Base-by-base conservation (phyloP, 2,113 vertebrate genomes). In the Lamprologus lemairii region DNA sequence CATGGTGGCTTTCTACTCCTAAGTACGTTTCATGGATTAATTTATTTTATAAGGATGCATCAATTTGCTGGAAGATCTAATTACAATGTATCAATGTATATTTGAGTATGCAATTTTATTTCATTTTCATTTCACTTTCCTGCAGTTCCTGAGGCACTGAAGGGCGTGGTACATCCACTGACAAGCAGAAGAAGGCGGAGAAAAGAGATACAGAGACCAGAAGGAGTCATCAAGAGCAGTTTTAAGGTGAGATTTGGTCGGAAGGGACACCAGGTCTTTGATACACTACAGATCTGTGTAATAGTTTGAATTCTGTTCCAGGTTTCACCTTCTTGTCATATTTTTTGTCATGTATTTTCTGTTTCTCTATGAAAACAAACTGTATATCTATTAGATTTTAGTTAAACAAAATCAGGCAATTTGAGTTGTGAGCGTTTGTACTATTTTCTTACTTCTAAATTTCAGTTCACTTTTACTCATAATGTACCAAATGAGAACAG, bases 61-160 rank as follows among this genome's bases (percentile, higher is more conserved):
- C 33, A 37, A 12, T 65, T 12, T 37, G 6, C 60, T 37, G 60
- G 60, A 37, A 37, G 33, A 65, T 65, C 60, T 65, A 65, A 37
- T 65, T 65, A 37, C 60, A 37, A 37, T 37, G 31, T 37, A 65
- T 37, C 10, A 37, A 65, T 65, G 19, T 21, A 13, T 65, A 65
- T 65, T 65, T 65, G 60, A 65, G 60, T 65, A 37, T 65, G 33
- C 10, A 37, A 19, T 11, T 63, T 33, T n/a, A 13, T 65, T n/a
- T 65, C 31, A 35, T 65, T 37, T 65, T 37, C 14, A 28, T 31
- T 68, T 26, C 11, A 5, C 23, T 14, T 8, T 54, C 13, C 4
- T 87, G 5, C 42, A 98, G 98, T 98, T 40, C 97, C 97, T 3
- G 81, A 95, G 6, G 89, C 96, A 0, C 94, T 98, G 26, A 97